Evolutionary conservation across 2,797 vertebrate genomes (phyloP), one percentile per base, ranked within the genome.

Genomic region (Rhadinocentrus ornatus): DNA sequence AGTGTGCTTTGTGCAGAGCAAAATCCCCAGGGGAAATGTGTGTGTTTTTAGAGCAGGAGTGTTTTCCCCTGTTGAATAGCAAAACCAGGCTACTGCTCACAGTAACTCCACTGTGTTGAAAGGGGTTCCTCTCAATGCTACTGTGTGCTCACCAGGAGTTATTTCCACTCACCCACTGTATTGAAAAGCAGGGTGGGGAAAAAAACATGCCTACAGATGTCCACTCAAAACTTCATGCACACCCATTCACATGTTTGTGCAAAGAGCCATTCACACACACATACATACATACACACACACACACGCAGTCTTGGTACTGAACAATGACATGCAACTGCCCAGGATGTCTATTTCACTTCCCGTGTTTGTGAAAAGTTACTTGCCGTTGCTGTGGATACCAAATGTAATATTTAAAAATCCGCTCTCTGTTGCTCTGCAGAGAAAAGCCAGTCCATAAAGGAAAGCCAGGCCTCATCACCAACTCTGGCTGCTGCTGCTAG

Each of bases 381-480:
- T 82, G 72, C 54, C 61, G 90, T 92, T 89, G 81, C 89, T 88
- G 60, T 91, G 86, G 90, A 92, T 91, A 93, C 90, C 60, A 53
- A 83, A 86, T 86, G 75, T 83, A 83, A 88, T 83, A 88, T 87
- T 80, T 80, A 90, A 86, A 87, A 83, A 81, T 61, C 56, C 67
- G 54, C 52, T 68, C 61, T 72, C 54, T 73, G 15, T 75, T 56
- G 56, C 63, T 89, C 67, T 62, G 35, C 77, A 98, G 97, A 94
- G 71, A 95, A 95, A 88, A 93, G 89, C 69, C 93, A 94, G 86
- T 95, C 88, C 59, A 88, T 94, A 54, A 94, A 91, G 83, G 95
- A 94, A 75, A 84, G 91, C 66, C 94, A 93, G 87, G 83, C 90
- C 75, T 78, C 79, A 2, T 93, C 95, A 31, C 87, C 90, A 0